Percentiles rank a stretch among this genome's conserved stretches.
Conservation (phyloP, 1,140 invertebrate genomes). For the Drosophila trapezifrons region DNA sequence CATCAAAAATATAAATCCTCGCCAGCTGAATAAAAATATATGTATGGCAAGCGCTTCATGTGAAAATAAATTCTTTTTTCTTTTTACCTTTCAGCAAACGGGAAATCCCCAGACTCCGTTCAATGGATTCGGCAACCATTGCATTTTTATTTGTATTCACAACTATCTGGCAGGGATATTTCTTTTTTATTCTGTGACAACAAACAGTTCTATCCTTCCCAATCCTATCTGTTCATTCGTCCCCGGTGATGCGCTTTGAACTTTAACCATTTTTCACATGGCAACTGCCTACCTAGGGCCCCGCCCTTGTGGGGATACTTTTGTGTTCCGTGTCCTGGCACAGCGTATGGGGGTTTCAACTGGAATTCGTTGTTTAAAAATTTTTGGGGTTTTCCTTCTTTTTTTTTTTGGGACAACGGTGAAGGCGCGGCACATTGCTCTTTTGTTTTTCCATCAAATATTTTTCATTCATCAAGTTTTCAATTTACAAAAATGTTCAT, state of each 20-base stretch:
- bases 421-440: slow-evolving; percentile 58
- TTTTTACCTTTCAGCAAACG: not conserved
- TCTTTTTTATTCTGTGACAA: slow-evolving; percentile 42
- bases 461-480: slow-evolving; percentile 83
- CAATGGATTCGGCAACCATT: slow-evolving; percentile 41
- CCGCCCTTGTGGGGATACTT: slow-evolving; percentile 3
- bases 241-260: slow-evolving; percentile 42
- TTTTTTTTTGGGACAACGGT: slow-evolving; percentile 7
- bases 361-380: slow-evolving; percentile 43
- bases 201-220: slow-evolving; percentile 35
- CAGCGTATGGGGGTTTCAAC: slow-evolving; percentile 8
- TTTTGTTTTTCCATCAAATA: slow-evolving; percentile 82
- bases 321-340: slow-evolving; percentile 31
- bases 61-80: not conserved
- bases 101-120: slow-evolving; percentile 43
- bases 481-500: slow-evolving; percentile 83
- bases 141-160: slow-evolving; percentile 34
- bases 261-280: slow-evolving; percentile 49
- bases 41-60: not conserved
- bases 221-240: slow-evolving; percentile 27
- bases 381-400: slow-evolving; percentile 11
- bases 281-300: slow-evolving; percentile 33
- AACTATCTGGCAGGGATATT: slow-evolving; percentile 27
- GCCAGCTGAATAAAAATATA: slow-evolving; percentile 4
- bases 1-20: slow-evolving; percentile 3